These are phyloP conservation scores for Pseudomugil tenellus DNA, from an alignment of 2,797 vertebrate species.

Conservation along the genomic window DNA sequence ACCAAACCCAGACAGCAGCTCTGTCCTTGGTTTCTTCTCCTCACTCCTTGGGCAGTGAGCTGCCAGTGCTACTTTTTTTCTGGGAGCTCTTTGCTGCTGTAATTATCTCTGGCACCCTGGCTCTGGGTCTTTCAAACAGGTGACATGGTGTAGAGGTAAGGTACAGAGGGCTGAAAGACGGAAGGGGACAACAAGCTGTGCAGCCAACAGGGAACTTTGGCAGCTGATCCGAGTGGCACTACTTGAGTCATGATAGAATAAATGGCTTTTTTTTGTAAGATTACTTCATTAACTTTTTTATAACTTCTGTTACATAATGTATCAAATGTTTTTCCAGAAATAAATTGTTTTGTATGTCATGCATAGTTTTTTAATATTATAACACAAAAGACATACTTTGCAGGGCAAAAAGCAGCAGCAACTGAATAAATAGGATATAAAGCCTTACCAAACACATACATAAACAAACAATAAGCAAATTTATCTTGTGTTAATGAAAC, in stretches of 20 bases:
- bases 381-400: constrained; percentile 14
- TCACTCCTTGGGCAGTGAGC: constrained; percentile 73
- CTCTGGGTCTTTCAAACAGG: constrained; percentile 79
- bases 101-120: constrained; percentile 83
- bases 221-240: constrained; percentile 55
- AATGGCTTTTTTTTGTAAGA: constrained; percentile 12
- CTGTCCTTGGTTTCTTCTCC: constrained; percentile 69
- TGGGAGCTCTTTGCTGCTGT: constrained; percentile 73
- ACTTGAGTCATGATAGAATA: constrained; percentile 49
- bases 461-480: constrained; percentile 25
- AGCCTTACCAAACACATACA: background rate
- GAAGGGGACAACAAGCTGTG: constrained; percentile 62
- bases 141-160: constrained; percentile 74
- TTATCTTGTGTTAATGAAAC: constrained; percentile 33
- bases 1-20: constrained; percentile 50
- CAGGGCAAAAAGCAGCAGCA: constrained; percentile 4
- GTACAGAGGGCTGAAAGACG: constrained; percentile 67
- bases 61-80: constrained; percentile 70
- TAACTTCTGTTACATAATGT: background rate
- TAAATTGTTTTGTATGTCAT: background rate
- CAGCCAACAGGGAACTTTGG: constrained; percentile 64
- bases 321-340: constrained; percentile 7
- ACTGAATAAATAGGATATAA: constrained; percentile 6
- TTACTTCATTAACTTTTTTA: constrained; percentile 16
- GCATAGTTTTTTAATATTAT: constrained; percentile 2